Evolutionary conservation across 2,888 invertebrate species (phyloP).

Genomic region (Trissolcus brochymenae): DNA sequence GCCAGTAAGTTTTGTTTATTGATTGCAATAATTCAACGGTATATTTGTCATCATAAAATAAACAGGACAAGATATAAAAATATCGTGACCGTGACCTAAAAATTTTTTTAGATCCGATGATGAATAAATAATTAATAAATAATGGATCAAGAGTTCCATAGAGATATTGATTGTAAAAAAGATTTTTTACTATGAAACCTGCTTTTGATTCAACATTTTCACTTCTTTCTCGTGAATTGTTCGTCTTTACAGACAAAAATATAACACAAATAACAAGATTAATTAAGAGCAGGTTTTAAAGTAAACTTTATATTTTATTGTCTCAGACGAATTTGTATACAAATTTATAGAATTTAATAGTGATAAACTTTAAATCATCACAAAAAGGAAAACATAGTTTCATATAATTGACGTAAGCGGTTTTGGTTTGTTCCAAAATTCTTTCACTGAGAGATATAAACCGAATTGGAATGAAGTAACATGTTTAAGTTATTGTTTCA

Average conservation of each 20-base stretch:
- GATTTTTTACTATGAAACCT: constrained; percentile 12
- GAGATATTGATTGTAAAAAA: constrained; percentile 26
- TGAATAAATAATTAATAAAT: too few relatives aligned
- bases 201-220: neutral
- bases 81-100: too few relatives aligned
- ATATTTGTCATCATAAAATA: constrained; percentile 15
- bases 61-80: constrained; percentile 4
- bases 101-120: neutral
- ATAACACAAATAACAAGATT: neutral
- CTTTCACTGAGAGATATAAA: neutral
- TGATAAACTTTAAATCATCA: constrained; percentile 4
- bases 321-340: constrained; percentile 20
- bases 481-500: neutral
- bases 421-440: constrained; percentile 19
- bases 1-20: constrained; percentile 61
- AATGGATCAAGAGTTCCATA: constrained; percentile 18
- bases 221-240: too few relatives aligned
- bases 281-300: constrained; percentile 6
- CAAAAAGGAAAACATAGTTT: constrained; percentile 2
- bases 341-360: constrained; percentile 17
- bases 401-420: constrained; percentile 7
- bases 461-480: neutral
- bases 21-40: constrained; percentile 21
- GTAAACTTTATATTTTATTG: constrained; percentile 16
- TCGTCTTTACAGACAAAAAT: too few relatives aligned